Base-by-base conservation (phyloP, 2,113 vertebrate genomes). In the Peucedramus taeniatus region DNA sequence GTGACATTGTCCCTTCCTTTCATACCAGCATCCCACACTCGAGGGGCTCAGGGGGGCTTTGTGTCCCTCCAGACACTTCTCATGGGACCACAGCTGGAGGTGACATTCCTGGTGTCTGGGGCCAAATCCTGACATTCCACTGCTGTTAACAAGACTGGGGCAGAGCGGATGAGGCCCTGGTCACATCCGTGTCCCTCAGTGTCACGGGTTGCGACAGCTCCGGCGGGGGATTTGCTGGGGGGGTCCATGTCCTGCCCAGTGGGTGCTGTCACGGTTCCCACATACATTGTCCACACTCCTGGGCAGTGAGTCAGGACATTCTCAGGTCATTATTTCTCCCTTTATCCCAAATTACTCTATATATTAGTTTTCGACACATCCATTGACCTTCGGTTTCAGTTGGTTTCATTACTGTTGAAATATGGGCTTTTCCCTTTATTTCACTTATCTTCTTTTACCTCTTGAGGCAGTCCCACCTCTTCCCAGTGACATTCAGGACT, bases 1-100 rank as follows among this genome's bases (percentile, higher is more conserved):
- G 2, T 53, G 76, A 63, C 35, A 26, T 75, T 24, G 2, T 30
- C 15, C 12, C 19, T 87, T 33, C 37, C n/a, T 47, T 59, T n/a
- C 0, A 0, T 56, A 33, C 13, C 1, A 13, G 26, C 2, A 27
- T 13, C 1, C n/a, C 23, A 3, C 1, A 2, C 49, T 2, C 0
- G 0, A n/a, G 39, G 18, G 30, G 16, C 90, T 80, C 9, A 0
- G 10, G 50, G 19, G 10, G 49, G 3, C 39, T 74, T 74, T 19
- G 4, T 64, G 20, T 84, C 30, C 47, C 27, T 85, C 8, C 9
- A 11, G 20, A 39, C n/a, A 18, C 6, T 10, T 61, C 0, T 0
- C 0, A 3, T 20, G 63, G 22, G 45, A 33, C 40, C 3, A 9
- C 54, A 83, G 70, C 69, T 30, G 33, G 86, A 39, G 53, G 50